Evolutionary conservation across 1,140 invertebrate genomes (phyloP).

Genomic region (Ceratitis capitata): DNA sequence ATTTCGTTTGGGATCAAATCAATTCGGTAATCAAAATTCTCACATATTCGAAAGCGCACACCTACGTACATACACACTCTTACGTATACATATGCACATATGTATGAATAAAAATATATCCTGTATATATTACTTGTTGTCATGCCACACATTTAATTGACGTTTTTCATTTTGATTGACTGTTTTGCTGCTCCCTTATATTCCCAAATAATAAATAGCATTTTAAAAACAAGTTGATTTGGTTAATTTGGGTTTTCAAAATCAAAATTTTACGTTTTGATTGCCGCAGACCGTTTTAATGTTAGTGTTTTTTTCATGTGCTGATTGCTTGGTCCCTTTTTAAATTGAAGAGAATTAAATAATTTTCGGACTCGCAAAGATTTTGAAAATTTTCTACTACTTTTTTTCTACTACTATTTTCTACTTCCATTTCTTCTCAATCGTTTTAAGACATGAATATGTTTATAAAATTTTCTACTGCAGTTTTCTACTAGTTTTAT

Average conservation of each 20-base stretch:
- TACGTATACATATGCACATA: too few species aligned
- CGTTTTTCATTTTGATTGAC: conserved; percentile 27
- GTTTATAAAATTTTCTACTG: too few species aligned
- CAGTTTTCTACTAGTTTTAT: too few species aligned
- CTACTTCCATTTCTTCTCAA: too few species aligned
- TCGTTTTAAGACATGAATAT: too few species aligned
- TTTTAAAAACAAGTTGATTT: not conserved
- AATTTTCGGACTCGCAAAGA: too few species aligned
- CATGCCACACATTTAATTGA: conserved; percentile 18
- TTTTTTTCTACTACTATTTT: too few species aligned
- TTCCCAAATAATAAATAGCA: not conserved
- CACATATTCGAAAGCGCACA: not conserved
- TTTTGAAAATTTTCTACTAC: too few species aligned
- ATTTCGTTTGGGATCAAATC: not conserved
- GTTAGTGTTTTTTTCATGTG: too few species aligned
- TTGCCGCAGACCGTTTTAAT: too few species aligned
- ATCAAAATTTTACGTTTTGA: not conserved
- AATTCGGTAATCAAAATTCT: not conserved
- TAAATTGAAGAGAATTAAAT: too few species aligned
- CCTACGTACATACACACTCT: not conserved
- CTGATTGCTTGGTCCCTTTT: too few species aligned
- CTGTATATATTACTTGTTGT: not conserved
- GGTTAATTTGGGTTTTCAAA: not conserved
- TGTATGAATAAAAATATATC: not conserved
- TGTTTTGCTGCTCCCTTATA: not conserved